Conservation (phyloP, 2,113 vertebrate genomes). For the Malurus cyaneus region DNA sequence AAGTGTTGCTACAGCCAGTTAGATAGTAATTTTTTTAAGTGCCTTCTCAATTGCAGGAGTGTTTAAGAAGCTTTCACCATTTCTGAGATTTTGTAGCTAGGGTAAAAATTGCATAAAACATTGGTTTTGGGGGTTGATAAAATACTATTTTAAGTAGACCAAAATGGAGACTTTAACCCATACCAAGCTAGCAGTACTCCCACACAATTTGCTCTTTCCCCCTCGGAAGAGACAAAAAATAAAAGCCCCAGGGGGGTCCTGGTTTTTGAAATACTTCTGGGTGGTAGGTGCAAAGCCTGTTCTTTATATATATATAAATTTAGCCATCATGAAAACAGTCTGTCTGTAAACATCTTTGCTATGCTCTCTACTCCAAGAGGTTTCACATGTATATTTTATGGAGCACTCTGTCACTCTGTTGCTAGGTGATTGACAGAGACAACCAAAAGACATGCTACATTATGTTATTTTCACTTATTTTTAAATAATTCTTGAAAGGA, state of each 20-base stretch:
- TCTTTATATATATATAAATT: neutral
- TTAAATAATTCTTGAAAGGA: neutral
- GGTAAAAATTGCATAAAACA: neutral
- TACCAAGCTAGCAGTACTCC: neutral
- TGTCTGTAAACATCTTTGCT: neutral
- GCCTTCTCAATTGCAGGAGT: neutral
- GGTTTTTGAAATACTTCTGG: neutral
- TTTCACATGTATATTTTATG: conserved; percentile 1
- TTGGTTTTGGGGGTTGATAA: neutral
- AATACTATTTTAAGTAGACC: neutral
- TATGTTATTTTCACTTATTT: neutral
- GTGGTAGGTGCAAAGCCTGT: neutral
- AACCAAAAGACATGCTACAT: neutral
- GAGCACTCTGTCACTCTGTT: neutral
- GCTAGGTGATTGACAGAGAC: neutral
- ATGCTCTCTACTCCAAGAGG: neutral
- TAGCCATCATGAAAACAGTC: neutral
- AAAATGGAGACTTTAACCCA: neutral
- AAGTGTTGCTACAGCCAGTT: neutral
- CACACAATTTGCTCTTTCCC: neutral
- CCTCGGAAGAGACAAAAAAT: neutral
- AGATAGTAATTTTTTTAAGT: neutral
- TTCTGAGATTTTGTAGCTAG: neutral
- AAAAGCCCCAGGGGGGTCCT: neutral
- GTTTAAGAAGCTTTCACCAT: neutral